Conservation (phyloP, 2,113 vertebrate genomes). For the Mastomys coucha region DNA sequence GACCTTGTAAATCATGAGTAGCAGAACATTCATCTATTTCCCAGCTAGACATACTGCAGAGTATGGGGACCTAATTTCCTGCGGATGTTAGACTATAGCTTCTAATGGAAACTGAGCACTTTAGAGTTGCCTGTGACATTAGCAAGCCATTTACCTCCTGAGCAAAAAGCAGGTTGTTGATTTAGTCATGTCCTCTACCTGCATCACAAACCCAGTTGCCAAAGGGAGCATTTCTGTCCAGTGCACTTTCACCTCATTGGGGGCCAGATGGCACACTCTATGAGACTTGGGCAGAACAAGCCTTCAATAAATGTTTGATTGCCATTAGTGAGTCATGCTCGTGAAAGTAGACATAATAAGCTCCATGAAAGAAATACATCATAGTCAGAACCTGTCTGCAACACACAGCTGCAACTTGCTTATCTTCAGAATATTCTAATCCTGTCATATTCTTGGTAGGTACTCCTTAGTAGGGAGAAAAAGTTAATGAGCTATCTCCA, state of each 20-base stretch:
- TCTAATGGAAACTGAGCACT: neutral
- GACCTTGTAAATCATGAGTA: neutral
- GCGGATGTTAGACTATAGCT: neutral
- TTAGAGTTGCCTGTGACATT: neutral
- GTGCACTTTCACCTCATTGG: slow-evolving; percentile 48
- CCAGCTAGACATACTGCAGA: neutral
- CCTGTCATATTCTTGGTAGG: neutral
- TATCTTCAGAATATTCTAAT: slow-evolving; percentile 35
- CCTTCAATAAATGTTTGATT: slow-evolving; percentile 52
- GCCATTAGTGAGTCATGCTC: slow-evolving; percentile 28
- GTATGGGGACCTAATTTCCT: neutral
- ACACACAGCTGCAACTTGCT: neutral
- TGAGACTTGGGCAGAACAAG: neutral
- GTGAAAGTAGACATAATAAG: slow-evolving; percentile 3
- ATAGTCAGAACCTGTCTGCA: neutral
- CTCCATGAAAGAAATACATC: neutral
- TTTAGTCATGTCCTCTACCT: slow-evolving; percentile 22
- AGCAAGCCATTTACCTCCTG: slow-evolving; percentile 12
- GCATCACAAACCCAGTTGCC: neutral
- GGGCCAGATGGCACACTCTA: slow-evolving; percentile 40
- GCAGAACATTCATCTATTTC: neutral
- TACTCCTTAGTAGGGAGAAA: slow-evolving; percentile 11
- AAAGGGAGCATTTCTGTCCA: slow-evolving; percentile 39
- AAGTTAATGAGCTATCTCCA: neutral
- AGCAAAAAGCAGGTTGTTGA: slow-evolving; percentile 38